Evolutionary conservation across 2,888 invertebrate genomes (phyloP), one percentile per base, ranked within the genome.

Genomic region (Stratiomys singularior): DNA sequence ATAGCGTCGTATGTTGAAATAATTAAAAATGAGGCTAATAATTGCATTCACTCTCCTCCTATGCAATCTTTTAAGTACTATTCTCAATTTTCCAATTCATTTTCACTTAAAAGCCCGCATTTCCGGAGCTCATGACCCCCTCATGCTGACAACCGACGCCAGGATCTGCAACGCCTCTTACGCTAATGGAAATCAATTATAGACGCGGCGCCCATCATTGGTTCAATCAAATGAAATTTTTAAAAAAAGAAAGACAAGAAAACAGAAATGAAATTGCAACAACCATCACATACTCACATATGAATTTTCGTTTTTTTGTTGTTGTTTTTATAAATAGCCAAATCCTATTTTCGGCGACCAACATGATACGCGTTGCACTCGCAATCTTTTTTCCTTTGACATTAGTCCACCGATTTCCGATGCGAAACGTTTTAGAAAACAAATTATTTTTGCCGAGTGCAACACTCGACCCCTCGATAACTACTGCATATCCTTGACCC

Each of bases 391-490:
- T 52, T 66, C 27, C 66, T 77, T 11, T 37, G 77, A 66, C 69
- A 77, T 77, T 69, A 77, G 30, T 56, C 67, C 30, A 77, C 56
- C 37, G 27, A 67, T 21, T 66, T 77, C 46, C 69, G 15, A 52
- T 18, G 52, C 5, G 5, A 9, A 18, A 9, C 52, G 52, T 64
- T 63, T 77, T 77, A 72, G 72, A 72, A 71, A 44, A 60, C 72
- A 72, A 71, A 77, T 69, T 47, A 60, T 37, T 37, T 5, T 56
- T 56, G 71, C 27, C 46, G 66, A 76, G 78, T 78, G 78, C 78
- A 78, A 77, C 76, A 78, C 56, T 76, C 78, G 78, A 78, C 78
- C 77, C 76, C 72, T 3, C 13, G 78, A 78, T 78, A 78, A 77
- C 15, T 25, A 15, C 9, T 30, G 25, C 63, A 56, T 58, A 74